phyloP scores from a whole-genome alignment of 2,888 invertebrate genomes.

The Thyatira batis region DNA sequence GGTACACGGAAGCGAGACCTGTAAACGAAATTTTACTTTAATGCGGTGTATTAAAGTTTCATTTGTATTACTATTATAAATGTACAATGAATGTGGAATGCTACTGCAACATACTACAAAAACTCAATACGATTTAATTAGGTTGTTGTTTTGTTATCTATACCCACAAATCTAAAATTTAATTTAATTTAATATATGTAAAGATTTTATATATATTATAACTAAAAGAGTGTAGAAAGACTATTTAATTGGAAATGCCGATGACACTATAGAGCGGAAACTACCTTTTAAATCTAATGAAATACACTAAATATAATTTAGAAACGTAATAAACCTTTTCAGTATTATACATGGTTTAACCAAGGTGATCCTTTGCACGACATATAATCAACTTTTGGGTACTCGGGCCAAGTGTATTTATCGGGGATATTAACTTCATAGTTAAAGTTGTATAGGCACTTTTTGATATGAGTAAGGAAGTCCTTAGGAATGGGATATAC shows the following conservation, averaged over 20 bases:
- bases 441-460: conserved; percentile 44
- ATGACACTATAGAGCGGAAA: too few relatives aligned
- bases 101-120: too few relatives aligned
- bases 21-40: conserved; percentile 26
- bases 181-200: too few relatives aligned
- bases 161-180: too few relatives aligned
- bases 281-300: too few relatives aligned
- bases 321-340: not conserved
- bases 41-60: not conserved
- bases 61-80: conserved; percentile 4
- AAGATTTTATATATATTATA: too few relatives aligned
- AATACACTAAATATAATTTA: not conserved
- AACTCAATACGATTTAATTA: too few relatives aligned
- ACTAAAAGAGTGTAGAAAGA: too few relatives aligned
- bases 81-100: too few relatives aligned
- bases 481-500: conserved; percentile 83
- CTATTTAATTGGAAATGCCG: too few relatives aligned
- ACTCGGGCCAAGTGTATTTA: conserved; percentile 35
- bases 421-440: conserved; percentile 36
- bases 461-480: conserved; percentile 73
- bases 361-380: conserved; percentile 11
- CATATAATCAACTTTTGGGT: conserved; percentile 21
- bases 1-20: conserved; percentile 93
- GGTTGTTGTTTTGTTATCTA: too few relatives aligned
- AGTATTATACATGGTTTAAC: not conserved